Conservation (phyloP, 2,888 invertebrate genomes). For the Siphonodentalium dalli region DNA sequence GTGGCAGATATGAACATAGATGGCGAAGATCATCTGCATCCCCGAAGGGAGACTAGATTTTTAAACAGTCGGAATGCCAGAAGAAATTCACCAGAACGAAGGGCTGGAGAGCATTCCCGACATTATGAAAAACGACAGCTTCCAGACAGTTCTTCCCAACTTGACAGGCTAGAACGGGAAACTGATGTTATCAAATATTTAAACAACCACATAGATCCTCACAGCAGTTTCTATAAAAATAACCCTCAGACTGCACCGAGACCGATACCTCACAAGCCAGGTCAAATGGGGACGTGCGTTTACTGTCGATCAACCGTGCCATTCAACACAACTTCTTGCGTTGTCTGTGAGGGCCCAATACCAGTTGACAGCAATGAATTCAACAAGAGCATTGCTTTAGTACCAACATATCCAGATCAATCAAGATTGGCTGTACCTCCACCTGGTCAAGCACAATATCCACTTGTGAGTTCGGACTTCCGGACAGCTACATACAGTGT, state of each 20-base stretch:
- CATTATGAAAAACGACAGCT: constrained; percentile 29
- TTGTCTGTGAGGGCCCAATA: constrained; percentile 63
- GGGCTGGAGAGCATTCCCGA: no score
- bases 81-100: no score
- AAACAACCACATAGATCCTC: no score
- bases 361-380: no score
- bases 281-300: constrained; percentile 62
- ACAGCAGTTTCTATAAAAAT: no score
- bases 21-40: constrained; percentile 33
- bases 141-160: constrained; percentile 55
- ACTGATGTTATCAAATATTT: constrained; percentile 63
- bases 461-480: constrained; percentile 42
- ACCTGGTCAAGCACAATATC: constrained; percentile 43
- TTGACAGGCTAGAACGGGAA: constrained; percentile 59
- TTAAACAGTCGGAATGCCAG: constrained; percentile 36
- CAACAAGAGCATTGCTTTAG: background rate
- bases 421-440: constrained; percentile 37
- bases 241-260: no score
- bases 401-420: no score
- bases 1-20: constrained; percentile 40
- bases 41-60: constrained; percentile 41
- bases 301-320: constrained; percentile 62
- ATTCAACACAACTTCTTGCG: constrained; percentile 59
- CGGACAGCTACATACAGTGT: constrained; percentile 31
- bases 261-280: no score